A percentile compares a stretch with the other conserved stretches of the same genome.
Evolutionary conservation across 2,113 vertebrate genomes (phyloP).

Genomic region (Dolichotis patagonum): DNA sequence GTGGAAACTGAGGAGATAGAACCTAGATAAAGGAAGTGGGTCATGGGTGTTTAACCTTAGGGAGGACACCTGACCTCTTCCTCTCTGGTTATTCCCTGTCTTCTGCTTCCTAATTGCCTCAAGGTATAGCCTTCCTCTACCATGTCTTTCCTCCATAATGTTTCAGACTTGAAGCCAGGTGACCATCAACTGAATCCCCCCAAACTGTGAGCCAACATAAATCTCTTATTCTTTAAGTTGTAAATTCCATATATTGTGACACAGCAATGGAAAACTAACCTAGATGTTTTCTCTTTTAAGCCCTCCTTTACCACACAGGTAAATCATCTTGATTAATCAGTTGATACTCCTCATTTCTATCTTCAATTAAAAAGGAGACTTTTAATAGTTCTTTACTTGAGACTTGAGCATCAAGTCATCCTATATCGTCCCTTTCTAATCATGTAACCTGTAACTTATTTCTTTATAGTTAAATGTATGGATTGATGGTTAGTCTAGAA

Average conservation of each 20-base stretch:
- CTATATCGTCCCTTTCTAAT: not conserved
- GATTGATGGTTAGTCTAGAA: not conserved
- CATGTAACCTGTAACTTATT: not conserved
- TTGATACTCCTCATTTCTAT: not conserved
- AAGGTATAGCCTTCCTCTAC: not conserved
- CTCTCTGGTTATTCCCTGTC: not conserved
- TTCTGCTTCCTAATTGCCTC: not conserved
- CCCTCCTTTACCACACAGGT: not conserved
- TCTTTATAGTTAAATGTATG: not conserved
- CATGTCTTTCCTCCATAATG: not conserved
- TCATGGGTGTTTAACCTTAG: not conserved
- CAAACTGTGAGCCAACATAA: not conserved
- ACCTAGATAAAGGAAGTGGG: not conserved
- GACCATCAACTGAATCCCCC: not conserved
- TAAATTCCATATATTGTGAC: not conserved
- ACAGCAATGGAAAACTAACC: not conserved
- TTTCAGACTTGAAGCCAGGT: not conserved
- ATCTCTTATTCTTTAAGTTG: not conserved
- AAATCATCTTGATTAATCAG: not conserved
- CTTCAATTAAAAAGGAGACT: not conserved
- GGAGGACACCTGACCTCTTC: not conserved
- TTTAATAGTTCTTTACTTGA: not conserved
- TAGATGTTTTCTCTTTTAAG: not conserved
- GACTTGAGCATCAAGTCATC: not conserved
- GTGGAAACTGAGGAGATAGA: not conserved